Evolutionary conservation across 30 jellyfish, hydroid and myxozoan genomes (phyloP).

Genomic region (Pelagia noctiluca): DNA sequence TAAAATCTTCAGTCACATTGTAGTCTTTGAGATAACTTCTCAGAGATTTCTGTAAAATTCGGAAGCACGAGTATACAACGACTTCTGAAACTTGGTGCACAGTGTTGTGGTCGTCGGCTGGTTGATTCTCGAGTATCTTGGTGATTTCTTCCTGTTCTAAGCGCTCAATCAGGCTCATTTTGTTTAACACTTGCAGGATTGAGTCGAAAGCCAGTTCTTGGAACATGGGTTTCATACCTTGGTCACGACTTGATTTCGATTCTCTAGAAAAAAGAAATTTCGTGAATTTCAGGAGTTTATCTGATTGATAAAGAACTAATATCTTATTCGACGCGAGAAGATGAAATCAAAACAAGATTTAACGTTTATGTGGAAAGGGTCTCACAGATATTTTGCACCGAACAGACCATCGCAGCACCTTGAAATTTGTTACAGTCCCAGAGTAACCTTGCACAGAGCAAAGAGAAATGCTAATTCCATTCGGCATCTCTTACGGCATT

Average conservation of each 20-base stretch:
- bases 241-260: not conserved
- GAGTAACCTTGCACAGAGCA: too few relatives aligned
- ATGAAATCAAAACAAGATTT: too few relatives aligned
- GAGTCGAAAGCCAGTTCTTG: slow-evolving; percentile 63
- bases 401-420: too few relatives aligned
- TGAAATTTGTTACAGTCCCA: too few relatives aligned
- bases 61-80: slow-evolving; percentile 51
- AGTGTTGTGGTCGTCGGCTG: slow-evolving; percentile 8
- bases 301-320: too few relatives aligned
- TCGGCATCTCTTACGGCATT: too few relatives aligned
- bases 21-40: not conserved
- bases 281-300: not conserved
- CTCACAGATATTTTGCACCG: too few relatives aligned
- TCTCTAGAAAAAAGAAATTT: slow-evolving; percentile 2
- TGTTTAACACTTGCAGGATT: slow-evolving; percentile 64
- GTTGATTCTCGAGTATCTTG: slow-evolving; percentile 59
- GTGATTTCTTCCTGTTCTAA: slow-evolving; percentile 57
- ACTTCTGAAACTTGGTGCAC: slow-evolving; percentile 12
- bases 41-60: slow-evolving; percentile 30
- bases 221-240: slow-evolving; percentile 46
- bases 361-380: too few relatives aligned
- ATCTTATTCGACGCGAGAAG: too few relatives aligned
- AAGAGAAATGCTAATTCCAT: too few relatives aligned
- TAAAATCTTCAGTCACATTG: slow-evolving; percentile 20
- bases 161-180: slow-evolving; percentile 45